These are phyloP conservation scores for Drosophila nebulosa DNA, from an alignment of 1,140 invertebrate species.

Conservation along the genomic window DNA sequence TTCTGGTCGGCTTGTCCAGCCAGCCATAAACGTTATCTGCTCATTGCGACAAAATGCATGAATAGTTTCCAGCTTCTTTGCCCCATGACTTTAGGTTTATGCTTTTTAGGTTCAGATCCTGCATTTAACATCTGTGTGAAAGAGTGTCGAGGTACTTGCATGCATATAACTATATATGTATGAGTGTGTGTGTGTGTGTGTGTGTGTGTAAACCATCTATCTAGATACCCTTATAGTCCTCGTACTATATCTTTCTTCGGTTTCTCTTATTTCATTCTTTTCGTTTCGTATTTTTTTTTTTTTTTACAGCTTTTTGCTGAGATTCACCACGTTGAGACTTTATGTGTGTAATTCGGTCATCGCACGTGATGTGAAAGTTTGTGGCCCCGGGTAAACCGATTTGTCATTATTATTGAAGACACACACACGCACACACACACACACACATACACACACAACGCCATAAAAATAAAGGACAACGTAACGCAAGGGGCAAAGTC, in stretches of 20 bases:
- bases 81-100: slow-evolving; percentile 6
- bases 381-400: slow-evolving; percentile 53
- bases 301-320: slow-evolving; percentile 60
- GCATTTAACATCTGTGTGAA: slow-evolving; percentile 21
- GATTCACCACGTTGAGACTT: slow-evolving; percentile 67
- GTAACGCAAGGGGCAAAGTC: slow-evolving; percentile 18
- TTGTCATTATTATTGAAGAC: slow-evolving; percentile 77
- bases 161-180: slow-evolving; percentile 20
- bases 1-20: slow-evolving; percentile 42
- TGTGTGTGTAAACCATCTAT: slow-evolving; percentile 4
- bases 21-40: slow-evolving; percentile 72
- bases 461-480: slow-evolving; percentile 19
- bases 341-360: slow-evolving; percentile 63
- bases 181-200: slow-evolving; percentile 2
- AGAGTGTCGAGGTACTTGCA: neutral
- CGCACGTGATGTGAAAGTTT: slow-evolving; percentile 65
- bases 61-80: slow-evolving; percentile 36
- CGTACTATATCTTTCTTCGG: slow-evolving; percentile 43
- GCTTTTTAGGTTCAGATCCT: slow-evolving; percentile 1
- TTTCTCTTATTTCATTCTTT: neutral
- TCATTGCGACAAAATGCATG: slow-evolving; percentile 64
- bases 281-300: neutral
- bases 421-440: slow-evolving; percentile 39
- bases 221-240: slow-evolving; percentile 16
- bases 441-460: slow-evolving; percentile 38